A percentile compares a stretch with the other conserved stretches of the same genome.
These are phyloP conservation scores for Plebejus anna DNA, from an alignment of 2,888 invertebrate genomes.

Conservation along the genomic window DNA sequence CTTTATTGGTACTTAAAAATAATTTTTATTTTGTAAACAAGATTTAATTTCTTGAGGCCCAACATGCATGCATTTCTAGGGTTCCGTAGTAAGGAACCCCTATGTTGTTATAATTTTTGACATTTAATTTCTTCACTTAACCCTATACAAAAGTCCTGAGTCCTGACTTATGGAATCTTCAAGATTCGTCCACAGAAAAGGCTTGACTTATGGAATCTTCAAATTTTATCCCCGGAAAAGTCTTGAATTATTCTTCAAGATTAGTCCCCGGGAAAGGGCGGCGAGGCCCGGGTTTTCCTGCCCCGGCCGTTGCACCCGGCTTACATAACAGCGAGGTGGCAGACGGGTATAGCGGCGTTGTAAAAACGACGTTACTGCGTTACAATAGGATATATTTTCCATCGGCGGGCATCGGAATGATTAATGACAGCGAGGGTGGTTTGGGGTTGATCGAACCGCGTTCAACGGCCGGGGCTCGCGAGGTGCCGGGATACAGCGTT, in stretches of 20 bases:
- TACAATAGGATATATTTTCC: conserved; percentile 53
- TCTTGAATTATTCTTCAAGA: neutral
- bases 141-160: neutral
- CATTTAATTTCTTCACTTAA: neutral
- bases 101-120: no score
- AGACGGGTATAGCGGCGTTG: conserved; percentile 29
- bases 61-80: neutral
- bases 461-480: conserved; percentile 57
- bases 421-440: conserved; percentile 58
- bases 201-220: neutral
- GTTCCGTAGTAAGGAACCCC: no score
- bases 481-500: neutral
- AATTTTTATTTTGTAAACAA: conserved; percentile 6
- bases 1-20: neutral
- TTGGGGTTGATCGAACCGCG: conserved; percentile 70
- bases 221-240: neutral
- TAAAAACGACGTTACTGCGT: conserved; percentile 52
- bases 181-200: no score
- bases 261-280: neutral
- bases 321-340: conserved; percentile 71
- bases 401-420: conserved; percentile 53
- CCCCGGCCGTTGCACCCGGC: conserved; percentile 75
- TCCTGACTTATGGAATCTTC: no score
- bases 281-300: conserved; percentile 47
- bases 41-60: neutral